Evolutionary conservation across 1,140 invertebrate genomes (phyloP).

Genomic region (Rhagoletis pomonella): DNA sequence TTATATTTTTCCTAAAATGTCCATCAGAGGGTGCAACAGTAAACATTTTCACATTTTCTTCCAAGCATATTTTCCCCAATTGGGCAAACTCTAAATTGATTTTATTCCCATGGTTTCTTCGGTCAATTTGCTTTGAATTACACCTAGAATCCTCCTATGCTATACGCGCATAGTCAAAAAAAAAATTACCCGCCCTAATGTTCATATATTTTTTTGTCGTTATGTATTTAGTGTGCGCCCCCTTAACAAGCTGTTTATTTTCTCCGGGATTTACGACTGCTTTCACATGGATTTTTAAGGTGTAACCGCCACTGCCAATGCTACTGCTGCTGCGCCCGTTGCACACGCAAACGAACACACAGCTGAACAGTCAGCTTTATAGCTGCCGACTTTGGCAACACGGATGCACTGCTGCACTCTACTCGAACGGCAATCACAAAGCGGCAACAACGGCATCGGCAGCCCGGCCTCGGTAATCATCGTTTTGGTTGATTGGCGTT

Average conservation of each 20-base stretch:
- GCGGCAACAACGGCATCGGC: neutral
- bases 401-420: constrained; percentile 24
- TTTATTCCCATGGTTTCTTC: neutral
- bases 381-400: constrained; percentile 10
- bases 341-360: neutral
- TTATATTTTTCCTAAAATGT: too few species aligned
- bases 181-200: too few species aligned
- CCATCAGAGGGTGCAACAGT: too few species aligned
- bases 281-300: constrained; percentile 52
- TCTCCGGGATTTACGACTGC: constrained; percentile 46
- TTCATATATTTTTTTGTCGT: neutral
- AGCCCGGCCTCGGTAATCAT: neutral
- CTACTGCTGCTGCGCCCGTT: neutral
- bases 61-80: too few species aligned
- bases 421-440: neutral
- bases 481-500: constrained; percentile 50
- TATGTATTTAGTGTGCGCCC: neutral
- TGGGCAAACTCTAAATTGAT: too few species aligned
- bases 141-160: too few species aligned
- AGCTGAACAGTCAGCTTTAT: neutral
- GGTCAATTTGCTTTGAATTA: too few species aligned
- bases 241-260: constrained; percentile 13
- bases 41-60: too few species aligned
- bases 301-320: constrained; percentile 23
- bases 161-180: too few species aligned